Evolutionary conservation across 2,797 vertebrate species (phyloP).

Genomic region (Emys orbicularis): DNA sequence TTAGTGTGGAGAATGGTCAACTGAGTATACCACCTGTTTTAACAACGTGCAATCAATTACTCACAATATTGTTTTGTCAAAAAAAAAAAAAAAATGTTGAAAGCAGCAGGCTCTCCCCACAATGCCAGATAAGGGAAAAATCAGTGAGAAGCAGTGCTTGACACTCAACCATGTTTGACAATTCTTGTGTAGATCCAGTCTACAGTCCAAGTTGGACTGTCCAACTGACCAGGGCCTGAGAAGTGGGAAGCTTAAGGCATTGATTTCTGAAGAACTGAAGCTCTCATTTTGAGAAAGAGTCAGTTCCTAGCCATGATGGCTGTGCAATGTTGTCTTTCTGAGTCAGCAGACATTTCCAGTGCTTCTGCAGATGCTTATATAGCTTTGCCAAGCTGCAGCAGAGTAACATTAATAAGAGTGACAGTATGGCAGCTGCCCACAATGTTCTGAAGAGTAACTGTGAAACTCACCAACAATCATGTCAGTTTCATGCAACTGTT

Average conservation of each 20-base stretch:
- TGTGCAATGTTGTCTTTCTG: not conserved
- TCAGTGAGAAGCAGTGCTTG: not conserved
- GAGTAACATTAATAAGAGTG: not conserved
- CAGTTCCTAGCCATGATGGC: not conserved
- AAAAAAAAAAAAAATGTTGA: not conserved
- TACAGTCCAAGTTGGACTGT: not conserved
- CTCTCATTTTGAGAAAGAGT: not conserved
- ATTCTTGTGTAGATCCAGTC: not conserved
- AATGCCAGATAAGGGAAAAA: not conserved
- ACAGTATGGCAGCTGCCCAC: not conserved
- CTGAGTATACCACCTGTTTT: not conserved
- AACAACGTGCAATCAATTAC: not conserved
- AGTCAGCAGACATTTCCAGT: not conserved
- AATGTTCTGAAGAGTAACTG: not conserved
- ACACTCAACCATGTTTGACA: not conserved
- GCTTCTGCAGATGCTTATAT: not conserved
- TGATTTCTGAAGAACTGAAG: not conserved
- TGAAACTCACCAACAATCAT: not conserved
- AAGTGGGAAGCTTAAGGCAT: not conserved
- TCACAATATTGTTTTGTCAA: not conserved
- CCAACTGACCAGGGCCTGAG: not conserved
- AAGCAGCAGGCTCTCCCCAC: not conserved
- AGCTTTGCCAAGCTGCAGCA: not conserved
- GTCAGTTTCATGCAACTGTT: not conserved
- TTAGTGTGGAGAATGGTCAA: not conserved